These are phyloP conservation scores for Cyrtodaria siliqua DNA, from an alignment of 2,888 invertebrate genomes.

Conservation along the genomic window DNA sequence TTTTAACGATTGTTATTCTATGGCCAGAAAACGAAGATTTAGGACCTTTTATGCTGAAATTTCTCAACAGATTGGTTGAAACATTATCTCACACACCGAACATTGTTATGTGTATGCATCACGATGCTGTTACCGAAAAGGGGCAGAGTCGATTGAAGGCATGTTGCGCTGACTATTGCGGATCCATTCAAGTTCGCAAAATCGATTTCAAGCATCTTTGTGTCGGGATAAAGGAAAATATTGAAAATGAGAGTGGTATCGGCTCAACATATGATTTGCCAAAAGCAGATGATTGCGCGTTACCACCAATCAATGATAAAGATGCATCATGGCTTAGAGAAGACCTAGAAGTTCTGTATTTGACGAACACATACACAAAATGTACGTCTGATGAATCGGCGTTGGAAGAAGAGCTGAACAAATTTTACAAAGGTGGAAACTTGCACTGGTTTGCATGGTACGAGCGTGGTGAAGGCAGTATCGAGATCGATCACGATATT, in stretches of 20 bases:
- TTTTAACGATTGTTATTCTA: constrained; percentile 53
- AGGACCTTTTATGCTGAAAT: constrained; percentile 31
- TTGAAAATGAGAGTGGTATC: background rate
- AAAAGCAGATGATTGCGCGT: background rate
- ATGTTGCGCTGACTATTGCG: constrained; percentile 13
- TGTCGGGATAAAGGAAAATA: constrained; percentile 18
- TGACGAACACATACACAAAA: constrained; percentile 41
- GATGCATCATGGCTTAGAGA: constrained; percentile 60
- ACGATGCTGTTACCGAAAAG: constrained; percentile 11
- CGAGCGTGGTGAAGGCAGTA: constrained; percentile 20
- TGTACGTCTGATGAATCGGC: constrained; percentile 22
- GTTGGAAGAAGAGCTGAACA: constrained; percentile 48
- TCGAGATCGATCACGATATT: constrained; percentile 57
- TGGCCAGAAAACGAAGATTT: constrained; percentile 55
- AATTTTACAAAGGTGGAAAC: constrained; percentile 65
- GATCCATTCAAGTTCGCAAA: constrained; percentile 8
- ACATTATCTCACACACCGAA: constrained; percentile 30
- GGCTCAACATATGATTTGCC: background rate
- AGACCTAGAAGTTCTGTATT: constrained; percentile 65
- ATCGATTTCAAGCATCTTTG: constrained; percentile 17
- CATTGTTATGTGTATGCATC: constrained; percentile 46
- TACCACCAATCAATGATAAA: constrained; percentile 4
- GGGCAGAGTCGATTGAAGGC: constrained; percentile 14
- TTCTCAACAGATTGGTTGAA: constrained; percentile 27
- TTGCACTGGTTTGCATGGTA: constrained; percentile 63